These are phyloP conservation scores for Percina caprodes DNA, from an alignment of 2,113 vertebrate genomes.

Conservation along the genomic window DNA sequence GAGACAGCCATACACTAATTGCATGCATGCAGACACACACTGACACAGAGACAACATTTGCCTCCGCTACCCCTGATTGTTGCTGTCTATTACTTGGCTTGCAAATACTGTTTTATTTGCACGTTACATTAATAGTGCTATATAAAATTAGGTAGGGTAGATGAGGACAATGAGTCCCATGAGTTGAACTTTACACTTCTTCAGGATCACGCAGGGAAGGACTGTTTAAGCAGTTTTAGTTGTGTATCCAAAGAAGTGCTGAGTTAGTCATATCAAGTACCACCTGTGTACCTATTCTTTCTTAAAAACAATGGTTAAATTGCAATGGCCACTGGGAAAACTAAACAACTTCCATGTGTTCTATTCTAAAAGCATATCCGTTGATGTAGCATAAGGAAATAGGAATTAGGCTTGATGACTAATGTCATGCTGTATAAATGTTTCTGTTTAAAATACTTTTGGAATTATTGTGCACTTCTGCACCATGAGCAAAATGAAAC, in stretches of 20 bases:
- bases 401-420: background rate
- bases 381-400: background rate
- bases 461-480: background rate
- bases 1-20: background rate
- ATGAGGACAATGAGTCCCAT: slow-evolving; percentile 6
- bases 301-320: background rate
- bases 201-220: slow-evolving; percentile 44
- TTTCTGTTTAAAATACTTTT: background rate
- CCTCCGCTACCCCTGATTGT: background rate
- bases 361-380: background rate
- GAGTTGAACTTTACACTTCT: slow-evolving; percentile 61
- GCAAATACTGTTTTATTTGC: slow-evolving; percentile 7
- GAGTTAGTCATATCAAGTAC: background rate
- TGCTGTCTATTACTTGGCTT: background rate
- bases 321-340: too few relatives aligned
- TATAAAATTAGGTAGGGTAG: background rate
- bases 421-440: background rate
- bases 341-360: too few relatives aligned
- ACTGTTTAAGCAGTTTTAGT: slow-evolving; percentile 1
- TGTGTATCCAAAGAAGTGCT: background rate
- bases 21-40: slow-evolving; percentile 20
- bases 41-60: background rate
- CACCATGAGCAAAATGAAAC: background rate
- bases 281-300: background rate
- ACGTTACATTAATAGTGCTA: background rate